phyloP scores from a whole-genome alignment of 2,888 invertebrate species.

The Lepidocyrtoides sp. region DNA sequence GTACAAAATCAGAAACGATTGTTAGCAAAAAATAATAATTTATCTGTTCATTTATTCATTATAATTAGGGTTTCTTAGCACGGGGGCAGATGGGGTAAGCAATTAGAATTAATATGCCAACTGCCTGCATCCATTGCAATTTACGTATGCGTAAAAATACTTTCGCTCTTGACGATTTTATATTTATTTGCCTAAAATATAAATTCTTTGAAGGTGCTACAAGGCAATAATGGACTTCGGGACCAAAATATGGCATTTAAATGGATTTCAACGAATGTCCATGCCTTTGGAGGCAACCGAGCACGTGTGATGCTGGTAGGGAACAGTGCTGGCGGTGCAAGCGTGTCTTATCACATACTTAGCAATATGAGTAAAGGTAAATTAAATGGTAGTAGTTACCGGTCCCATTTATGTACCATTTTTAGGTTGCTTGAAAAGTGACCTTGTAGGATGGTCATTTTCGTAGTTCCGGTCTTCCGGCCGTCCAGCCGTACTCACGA shows the following conservation, averaged over 20 bases:
- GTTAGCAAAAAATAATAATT: too few relatives aligned
- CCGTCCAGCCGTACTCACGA: too few relatives aligned
- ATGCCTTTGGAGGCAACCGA: constrained; percentile 68
- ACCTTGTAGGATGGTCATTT: too few relatives aligned
- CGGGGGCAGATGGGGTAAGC: constrained; percentile 79
- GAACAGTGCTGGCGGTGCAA: constrained; percentile 69
- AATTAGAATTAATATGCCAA: not conserved
- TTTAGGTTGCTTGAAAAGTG: too few relatives aligned
- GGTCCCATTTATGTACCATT: not conserved
- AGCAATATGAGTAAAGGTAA: constrained; percentile 77
- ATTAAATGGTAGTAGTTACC: too few relatives aligned
- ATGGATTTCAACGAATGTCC: constrained; percentile 74
- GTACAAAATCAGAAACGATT: too few relatives aligned
- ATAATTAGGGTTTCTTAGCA: constrained; percentile 82
- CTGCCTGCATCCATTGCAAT: too few relatives aligned
- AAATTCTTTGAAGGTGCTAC: constrained; percentile 69
- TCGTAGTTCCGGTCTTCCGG: too few relatives aligned
- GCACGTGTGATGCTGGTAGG: constrained; percentile 69
- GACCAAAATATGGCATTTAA: constrained; percentile 73
- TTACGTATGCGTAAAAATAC: too few relatives aligned
- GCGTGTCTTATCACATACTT: constrained; percentile 46
- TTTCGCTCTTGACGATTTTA: too few relatives aligned
- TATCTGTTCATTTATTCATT: too few relatives aligned
- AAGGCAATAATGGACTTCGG: constrained; percentile 81
- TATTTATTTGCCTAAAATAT: too few relatives aligned